These are phyloP conservation scores for Falco novaeseelandiae DNA, from an alignment of 2,797 vertebrate species.

Conservation along the genomic window DNA sequence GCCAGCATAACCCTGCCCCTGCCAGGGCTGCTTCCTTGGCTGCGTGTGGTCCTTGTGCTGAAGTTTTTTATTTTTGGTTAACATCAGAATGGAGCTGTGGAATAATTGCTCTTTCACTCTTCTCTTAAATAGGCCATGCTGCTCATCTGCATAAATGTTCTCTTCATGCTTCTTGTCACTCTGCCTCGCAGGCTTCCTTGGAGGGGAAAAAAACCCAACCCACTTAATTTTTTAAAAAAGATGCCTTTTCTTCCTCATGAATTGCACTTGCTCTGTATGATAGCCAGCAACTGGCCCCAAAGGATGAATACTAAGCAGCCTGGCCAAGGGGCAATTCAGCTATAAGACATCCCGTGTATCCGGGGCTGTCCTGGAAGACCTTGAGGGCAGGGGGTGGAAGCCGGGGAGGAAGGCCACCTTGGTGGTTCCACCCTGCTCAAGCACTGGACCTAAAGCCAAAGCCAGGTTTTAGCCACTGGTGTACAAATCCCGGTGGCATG, in stretches of 20 bases:
- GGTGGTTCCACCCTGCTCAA: neutral
- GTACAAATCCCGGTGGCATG: neutral
- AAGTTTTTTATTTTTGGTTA: conserved; percentile 23
- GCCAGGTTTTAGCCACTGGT: neutral
- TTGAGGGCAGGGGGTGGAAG: neutral
- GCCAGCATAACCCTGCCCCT: fast-evolving
- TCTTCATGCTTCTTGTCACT: conserved; percentile 6
- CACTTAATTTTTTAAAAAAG: neutral
- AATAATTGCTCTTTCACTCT: conserved; percentile 55
- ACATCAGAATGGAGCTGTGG: conserved; percentile 21
- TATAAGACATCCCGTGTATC: neutral
- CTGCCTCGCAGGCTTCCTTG: neutral
- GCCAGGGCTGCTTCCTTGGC: neutral
- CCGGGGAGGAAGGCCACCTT: neutral
- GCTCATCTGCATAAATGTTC: conserved; percentile 23
- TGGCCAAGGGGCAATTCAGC: conserved; percentile 16
- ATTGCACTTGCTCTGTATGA: neutral
- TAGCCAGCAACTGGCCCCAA: neutral
- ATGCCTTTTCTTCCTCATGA: neutral
- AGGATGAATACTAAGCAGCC: conserved; percentile 26
- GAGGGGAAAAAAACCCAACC: neutral
- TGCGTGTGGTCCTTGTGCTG: conserved; percentile 25
- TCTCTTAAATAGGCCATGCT: conserved; percentile 41
- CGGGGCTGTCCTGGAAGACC: neutral
- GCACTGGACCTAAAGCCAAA: neutral